Base-by-base conservation (phyloP, 2,113 vertebrate genomes). In the Campylorhamphus procurvoides region DNA sequence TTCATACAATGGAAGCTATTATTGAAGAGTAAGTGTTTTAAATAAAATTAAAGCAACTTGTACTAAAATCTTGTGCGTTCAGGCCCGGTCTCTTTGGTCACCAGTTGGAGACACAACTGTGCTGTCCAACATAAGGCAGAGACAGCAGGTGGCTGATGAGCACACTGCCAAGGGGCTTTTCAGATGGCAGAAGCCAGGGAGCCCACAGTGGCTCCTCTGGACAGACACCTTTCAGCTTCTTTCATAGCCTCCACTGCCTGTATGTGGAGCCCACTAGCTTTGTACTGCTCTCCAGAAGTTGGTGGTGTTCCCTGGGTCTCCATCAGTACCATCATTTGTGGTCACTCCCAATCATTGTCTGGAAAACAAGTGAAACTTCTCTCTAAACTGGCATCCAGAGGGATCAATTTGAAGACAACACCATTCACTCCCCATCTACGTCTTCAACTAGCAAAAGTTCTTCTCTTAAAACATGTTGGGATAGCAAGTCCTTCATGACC, bases 141-240 rank as follows among this genome's bases (percentile, higher is more conserved):
- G 95, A 89, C 91, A 79, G 8, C 84, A 74, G 87, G 75, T 47
- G 91, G 82, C 42, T 44, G 31, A 69, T 2, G 71, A 59, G 42
- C 29, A 46, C 2, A 9, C 74, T 91, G 74, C 58, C 42, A 17
- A 44, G n/a, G 29, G 31, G 23, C 3, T 35, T 20, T 50, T 24
- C 35, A 7, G 14, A 0, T 4, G 0, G 39, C 18, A 37, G 1
- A 13, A 20, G 18, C 8, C 0, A 4, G 0, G 25, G 28, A 50
- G 16, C 23, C 68, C 4, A 27, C 18, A 3, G 39, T 5, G 18
- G 12, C 22, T 47, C 8, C 5, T 9, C 11, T 12, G 27, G 33
- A 27, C 42, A 18, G 1, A 1, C 6, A 2, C 13, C 14, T 6
- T 50, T 12, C 52, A 1, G 22, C 4, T 10, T 18, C 20, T 37